Evolutionary conservation across 1,140 invertebrate genomes (phyloP).

Genomic region (Drosophila pallidifrons): DNA sequence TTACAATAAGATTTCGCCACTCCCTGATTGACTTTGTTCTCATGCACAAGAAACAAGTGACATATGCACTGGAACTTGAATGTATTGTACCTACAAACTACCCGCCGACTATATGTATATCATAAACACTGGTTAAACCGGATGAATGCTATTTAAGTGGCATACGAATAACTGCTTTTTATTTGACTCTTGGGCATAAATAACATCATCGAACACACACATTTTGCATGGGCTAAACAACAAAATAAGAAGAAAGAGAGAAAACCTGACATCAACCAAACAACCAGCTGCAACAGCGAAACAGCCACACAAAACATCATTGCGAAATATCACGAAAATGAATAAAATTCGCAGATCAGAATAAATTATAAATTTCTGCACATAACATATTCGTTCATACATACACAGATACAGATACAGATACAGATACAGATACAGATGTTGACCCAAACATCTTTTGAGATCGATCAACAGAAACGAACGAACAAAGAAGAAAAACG

Average conservation of each 20-base stretch:
- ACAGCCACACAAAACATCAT: neutral
- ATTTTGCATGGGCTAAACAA: neutral
- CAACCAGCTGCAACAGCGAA: neutral
- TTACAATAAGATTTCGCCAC: neutral
- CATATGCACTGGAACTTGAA: neutral
- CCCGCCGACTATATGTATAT: slow-evolving; percentile 37
- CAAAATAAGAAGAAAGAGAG: slow-evolving; percentile 22
- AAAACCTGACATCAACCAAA: slow-evolving; percentile 16
- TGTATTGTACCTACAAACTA: neutral
- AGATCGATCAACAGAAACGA: too few species aligned
- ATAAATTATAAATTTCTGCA: neutral
- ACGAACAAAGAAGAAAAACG: too few species aligned
- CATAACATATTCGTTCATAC: too few species aligned
- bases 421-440: too few species aligned
- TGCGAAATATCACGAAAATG: slow-evolving; percentile 5
- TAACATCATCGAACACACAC: slow-evolving; percentile 60
- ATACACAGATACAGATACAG: too few species aligned
- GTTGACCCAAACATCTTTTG: too few species aligned
- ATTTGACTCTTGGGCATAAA: slow-evolving; percentile 58
- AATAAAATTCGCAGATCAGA: neutral
- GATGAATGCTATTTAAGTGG: slow-evolving; percentile 67
- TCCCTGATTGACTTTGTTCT: slow-evolving; percentile 4
- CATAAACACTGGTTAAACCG: slow-evolving; percentile 68
- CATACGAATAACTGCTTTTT: slow-evolving; percentile 69
- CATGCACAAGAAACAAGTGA: neutral